Conservation (phyloP, 1,140 invertebrate species). For the Zophobas atratus region DNA sequence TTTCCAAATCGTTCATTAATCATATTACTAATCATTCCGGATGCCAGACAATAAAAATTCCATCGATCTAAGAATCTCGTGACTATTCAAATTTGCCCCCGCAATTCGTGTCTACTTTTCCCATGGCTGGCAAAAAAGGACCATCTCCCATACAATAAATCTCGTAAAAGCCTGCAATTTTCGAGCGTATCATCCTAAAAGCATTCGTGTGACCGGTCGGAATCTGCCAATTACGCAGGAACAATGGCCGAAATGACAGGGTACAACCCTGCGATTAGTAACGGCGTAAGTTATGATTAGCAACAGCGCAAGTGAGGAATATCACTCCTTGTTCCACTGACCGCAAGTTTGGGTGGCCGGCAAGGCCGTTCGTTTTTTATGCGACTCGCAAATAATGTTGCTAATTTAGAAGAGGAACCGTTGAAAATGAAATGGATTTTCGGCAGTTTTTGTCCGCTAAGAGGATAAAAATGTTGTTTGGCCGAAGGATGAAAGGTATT, state of each 20-base stretch:
- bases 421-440: conserved; percentile 38
- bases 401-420: conserved; percentile 24
- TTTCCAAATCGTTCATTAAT: conserved; percentile 15
- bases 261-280: conserved; percentile 41
- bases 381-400: conserved; percentile 30
- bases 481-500: conserved; percentile 31
- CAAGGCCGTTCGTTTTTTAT: conserved; percentile 54
- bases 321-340: conserved; percentile 54
- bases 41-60: conserved; percentile 3
- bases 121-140: conserved; percentile 42
- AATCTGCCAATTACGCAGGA: conserved; percentile 51
- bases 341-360: conserved; percentile 56
- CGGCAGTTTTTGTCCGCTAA: conserved; percentile 44
- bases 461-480: conserved; percentile 37
- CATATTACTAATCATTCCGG: conserved; percentile 16
- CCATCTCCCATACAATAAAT: conserved; percentile 47
- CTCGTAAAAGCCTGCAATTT: conserved; percentile 51
- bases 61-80: not conserved
- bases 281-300: conserved; percentile 53
- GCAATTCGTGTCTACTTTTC: conserved; percentile 11
- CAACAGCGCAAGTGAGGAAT: conserved; percentile 56
- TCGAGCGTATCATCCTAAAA: conserved; percentile 52
- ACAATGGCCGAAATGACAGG: conserved; percentile 56
- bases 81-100: conserved; percentile 7
- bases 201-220: conserved; percentile 48